These are phyloP conservation scores for Syrphus vitripennis DNA, from an alignment of 2,888 invertebrate species.

Conservation along the genomic window DNA sequence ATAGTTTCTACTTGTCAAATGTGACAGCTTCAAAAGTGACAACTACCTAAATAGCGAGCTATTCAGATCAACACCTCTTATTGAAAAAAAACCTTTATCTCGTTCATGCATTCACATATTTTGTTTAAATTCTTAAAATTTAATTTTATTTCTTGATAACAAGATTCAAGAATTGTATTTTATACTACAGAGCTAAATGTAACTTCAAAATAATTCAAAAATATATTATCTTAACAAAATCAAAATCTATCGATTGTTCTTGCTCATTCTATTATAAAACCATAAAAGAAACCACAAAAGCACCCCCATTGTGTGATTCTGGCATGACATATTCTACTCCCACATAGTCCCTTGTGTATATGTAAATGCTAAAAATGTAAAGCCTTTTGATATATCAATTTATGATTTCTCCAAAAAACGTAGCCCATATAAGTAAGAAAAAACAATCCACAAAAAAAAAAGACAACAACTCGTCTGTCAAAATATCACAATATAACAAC, in stretches of 20 bases:
- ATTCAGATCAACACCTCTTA: too few species aligned
- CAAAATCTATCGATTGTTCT: neutral
- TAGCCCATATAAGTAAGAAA: neutral
- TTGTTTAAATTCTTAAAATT: too few species aligned
- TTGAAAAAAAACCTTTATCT: too few species aligned
- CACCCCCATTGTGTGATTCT: neutral
- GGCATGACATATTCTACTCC: neutral
- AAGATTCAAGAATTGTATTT: too few species aligned
- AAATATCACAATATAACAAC: conserved; percentile 67
- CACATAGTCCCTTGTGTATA: neutral
- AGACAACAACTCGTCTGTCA: conserved; percentile 65
- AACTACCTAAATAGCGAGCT: too few species aligned
- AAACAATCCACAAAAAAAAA: neutral
- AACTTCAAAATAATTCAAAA: too few species aligned
- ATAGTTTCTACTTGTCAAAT: too few species aligned
- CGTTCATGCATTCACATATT: too few species aligned
- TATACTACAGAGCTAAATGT: too few species aligned
- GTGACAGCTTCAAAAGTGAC: too few species aligned
- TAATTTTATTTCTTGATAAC: too few species aligned
- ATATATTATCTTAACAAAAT: neutral
- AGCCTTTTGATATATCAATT: conserved; percentile 60
- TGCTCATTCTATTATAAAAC: neutral
- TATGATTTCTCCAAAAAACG: conserved; percentile 51
- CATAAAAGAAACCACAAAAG: neutral
- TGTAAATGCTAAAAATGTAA: neutral